These are phyloP conservation scores for Sphaeramia orbicularis DNA, from an alignment of 2,797 vertebrate species.

Conservation along the genomic window DNA sequence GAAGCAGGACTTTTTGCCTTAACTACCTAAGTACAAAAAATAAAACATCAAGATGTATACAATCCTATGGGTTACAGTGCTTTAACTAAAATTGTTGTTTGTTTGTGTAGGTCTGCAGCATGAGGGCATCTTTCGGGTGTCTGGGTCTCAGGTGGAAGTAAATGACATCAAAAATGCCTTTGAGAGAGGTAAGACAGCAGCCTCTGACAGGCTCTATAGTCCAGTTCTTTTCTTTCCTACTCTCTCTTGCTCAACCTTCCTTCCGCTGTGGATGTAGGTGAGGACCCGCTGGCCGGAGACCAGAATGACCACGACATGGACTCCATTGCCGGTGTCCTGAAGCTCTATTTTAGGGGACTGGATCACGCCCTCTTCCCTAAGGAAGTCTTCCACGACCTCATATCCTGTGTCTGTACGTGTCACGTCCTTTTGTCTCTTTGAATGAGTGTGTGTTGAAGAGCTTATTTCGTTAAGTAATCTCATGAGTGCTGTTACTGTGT, in stretches of 20 bases:
- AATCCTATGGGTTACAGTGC: neutral
- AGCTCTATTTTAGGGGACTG: constrained; percentile 96
- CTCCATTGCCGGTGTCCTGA: constrained; percentile 97
- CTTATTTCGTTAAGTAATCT: constrained; percentile 45
- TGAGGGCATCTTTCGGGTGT: constrained; percentile 97
- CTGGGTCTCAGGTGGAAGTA: constrained; percentile 98
- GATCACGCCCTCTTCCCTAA: constrained; percentile 97
- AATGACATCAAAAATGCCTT: constrained; percentile 99
- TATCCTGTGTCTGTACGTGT: constrained; percentile 96
- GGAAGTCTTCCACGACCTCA: constrained; percentile 97
- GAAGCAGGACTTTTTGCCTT: neutral
- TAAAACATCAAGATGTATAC: neutral
- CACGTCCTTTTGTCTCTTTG: constrained; percentile 19
- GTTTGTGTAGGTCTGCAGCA: constrained; percentile 91
- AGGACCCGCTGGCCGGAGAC: constrained; percentile 96
- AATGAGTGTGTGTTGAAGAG: neutral
- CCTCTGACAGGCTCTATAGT: neutral
- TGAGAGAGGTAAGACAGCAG: constrained; percentile 90
- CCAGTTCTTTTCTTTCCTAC: neutral
- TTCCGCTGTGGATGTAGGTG: constrained; percentile 80
- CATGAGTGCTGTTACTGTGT: constrained; percentile 16
- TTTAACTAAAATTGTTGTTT: neutral
- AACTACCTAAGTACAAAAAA: neutral
- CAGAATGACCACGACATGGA: constrained; percentile 99
- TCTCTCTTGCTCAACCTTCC: neutral